Conservation (phyloP, 2,888 invertebrate species). For the Gymnocheta viridis region DNA sequence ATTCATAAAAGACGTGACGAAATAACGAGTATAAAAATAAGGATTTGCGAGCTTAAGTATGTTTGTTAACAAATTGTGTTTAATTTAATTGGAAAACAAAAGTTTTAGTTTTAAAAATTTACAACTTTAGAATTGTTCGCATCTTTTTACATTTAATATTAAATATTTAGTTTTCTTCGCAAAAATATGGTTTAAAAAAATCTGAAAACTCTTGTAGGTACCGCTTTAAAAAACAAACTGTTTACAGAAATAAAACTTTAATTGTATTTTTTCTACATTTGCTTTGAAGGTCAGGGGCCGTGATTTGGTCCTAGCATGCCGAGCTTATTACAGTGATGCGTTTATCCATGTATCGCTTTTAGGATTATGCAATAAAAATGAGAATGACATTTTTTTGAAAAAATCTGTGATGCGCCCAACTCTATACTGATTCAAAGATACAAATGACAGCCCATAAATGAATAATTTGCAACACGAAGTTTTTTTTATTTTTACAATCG, state of each 20-base stretch:
- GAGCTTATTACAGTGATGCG: no score
- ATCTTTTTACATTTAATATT: slow-evolving; percentile 13
- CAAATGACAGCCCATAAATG: no score
- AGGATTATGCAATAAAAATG: no score
- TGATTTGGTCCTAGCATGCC: no score
- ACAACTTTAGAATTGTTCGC: background rate
- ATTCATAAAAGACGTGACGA: background rate
- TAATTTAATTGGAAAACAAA: background rate
- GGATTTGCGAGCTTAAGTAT: background rate
- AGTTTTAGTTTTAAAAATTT: background rate
- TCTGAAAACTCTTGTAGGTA: slow-evolving; percentile 21
- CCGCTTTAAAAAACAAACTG: background rate
- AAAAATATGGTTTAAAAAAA: background rate
- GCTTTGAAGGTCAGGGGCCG: no score
- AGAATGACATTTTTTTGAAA: no score
- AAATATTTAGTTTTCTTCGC: background rate
- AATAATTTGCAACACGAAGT: no score
- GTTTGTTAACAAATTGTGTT: background rate
- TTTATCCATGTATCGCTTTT: no score
- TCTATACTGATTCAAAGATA: no score
- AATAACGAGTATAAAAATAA: background rate
- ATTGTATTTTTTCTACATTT: background rate
- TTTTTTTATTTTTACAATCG: no score
- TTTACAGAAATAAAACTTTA: background rate
- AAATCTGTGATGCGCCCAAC: no score